phyloP scores from a whole-genome alignment of 2,888 invertebrate species.

The Theretra japonica region DNA sequence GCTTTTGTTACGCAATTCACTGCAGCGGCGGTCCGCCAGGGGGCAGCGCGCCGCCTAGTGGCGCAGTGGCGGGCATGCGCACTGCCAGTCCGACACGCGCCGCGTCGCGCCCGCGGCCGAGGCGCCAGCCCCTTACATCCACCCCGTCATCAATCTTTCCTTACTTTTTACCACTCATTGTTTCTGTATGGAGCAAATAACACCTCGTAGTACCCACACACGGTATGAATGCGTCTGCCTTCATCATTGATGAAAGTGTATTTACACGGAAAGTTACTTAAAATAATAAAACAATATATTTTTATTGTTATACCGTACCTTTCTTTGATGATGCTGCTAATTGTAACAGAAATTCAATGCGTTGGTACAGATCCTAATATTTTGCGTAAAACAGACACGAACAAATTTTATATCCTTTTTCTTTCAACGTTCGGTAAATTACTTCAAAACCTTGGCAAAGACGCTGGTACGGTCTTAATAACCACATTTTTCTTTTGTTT shows the following conservation, averaged over 20 bases:
- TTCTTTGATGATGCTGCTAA: background rate
- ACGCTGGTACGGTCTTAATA: background rate
- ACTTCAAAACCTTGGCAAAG: background rate
- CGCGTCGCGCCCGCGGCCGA: slow-evolving; percentile 39
- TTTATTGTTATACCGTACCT: background rate
- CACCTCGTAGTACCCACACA: background rate
- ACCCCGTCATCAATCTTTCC: slow-evolving; percentile 60
- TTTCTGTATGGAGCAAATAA: slow-evolving; percentile 33
- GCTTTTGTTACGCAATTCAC: slow-evolving; percentile 83
- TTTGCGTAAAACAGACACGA: no score
- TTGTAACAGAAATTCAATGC: no score
- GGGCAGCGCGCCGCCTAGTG: slow-evolving; percentile 79
- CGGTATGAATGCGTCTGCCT: background rate
- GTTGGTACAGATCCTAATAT: no score
- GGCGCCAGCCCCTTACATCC: slow-evolving; percentile 40
- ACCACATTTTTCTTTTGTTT: background rate
- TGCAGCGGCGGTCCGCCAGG: slow-evolving; percentile 80
- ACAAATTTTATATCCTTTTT: background rate
- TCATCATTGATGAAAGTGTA: background rate
- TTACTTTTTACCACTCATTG: slow-evolving; percentile 52
- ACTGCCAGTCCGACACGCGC: slow-evolving; percentile 47
- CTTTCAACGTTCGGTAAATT: background rate
- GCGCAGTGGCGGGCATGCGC: slow-evolving; percentile 84
- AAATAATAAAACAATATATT: background rate
- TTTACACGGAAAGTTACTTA: background rate